A percentile compares a stretch with the other conserved stretches of the same genome.
These are phyloP conservation scores for Diuraphis noxia DNA, from an alignment of 1,140 invertebrate species.

Conservation along the genomic window DNA sequence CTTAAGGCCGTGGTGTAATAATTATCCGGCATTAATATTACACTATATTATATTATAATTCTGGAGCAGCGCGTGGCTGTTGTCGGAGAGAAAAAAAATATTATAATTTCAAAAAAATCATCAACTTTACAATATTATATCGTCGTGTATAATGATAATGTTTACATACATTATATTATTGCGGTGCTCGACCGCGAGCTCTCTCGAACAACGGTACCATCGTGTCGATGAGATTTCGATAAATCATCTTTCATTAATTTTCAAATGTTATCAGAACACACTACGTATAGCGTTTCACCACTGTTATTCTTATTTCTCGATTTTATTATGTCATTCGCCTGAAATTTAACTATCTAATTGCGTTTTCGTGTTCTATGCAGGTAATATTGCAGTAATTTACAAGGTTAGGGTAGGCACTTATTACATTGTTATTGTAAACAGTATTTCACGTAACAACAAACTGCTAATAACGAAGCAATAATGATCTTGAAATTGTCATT, in stretches of 20 bases:
- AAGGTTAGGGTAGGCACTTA: neutral
- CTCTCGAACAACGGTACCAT: neutral
- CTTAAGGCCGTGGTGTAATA: conserved; percentile 47
- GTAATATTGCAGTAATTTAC: too few relatives aligned
- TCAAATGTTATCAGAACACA: neutral
- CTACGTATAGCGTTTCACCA: neutral
- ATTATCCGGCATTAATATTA: conserved; percentile 51
- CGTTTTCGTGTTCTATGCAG: neutral
- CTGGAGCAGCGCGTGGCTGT: neutral
- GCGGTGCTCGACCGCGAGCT: neutral
- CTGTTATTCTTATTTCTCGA: neutral
- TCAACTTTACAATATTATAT: conserved; percentile 6
- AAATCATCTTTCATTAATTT: neutral
- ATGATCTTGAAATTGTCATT: neutral
- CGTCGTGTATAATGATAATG: neutral
- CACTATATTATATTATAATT: conserved; percentile 10
- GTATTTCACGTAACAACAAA: too few relatives aligned
- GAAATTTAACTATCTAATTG: neutral
- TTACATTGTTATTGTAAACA: neutral
- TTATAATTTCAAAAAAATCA: conserved; percentile 43
- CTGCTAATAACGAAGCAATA: too few relatives aligned
- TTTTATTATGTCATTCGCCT: neutral
- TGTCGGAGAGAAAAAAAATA: neutral
- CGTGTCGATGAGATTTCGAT: neutral
- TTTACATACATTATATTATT: neutral